phyloP scores from a whole-genome alignment of 2,113 vertebrate genomes.

The Orientallactaga bullata region DNA sequence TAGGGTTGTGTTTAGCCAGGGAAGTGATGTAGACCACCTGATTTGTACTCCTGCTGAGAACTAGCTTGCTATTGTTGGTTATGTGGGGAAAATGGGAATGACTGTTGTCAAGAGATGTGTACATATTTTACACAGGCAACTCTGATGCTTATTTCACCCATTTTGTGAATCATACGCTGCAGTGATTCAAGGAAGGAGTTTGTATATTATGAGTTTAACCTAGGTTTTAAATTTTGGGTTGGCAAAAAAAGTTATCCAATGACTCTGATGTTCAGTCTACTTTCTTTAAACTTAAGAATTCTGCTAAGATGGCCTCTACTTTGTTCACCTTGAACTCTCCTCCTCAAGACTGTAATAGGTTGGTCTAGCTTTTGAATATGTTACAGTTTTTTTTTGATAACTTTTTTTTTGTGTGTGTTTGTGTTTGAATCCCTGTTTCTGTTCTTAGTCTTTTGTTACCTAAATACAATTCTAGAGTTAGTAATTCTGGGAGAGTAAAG shows the following conservation, averaged over 20 bases:
- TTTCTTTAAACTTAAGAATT: constrained; percentile 71
- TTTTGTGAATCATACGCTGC: constrained; percentile 78
- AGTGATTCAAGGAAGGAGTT: constrained; percentile 71
- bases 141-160: too few species aligned
- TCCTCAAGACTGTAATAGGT: constrained; percentile 46
- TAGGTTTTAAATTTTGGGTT: constrained; percentile 83
- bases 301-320: constrained; percentile 39
- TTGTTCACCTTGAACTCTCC: constrained; percentile 65
- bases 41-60: too few species aligned
- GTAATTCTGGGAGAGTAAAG: too few species aligned
- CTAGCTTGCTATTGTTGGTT: too few species aligned
- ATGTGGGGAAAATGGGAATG: too few species aligned
- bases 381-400: constrained; percentile 49
- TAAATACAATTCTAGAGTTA: too few species aligned
- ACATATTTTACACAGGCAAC: too few species aligned
- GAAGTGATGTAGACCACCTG: too few species aligned
- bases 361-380: constrained; percentile 76
- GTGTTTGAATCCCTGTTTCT: too few species aligned
- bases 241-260: constrained; percentile 61
- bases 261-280: constrained; percentile 37
- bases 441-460: too few species aligned
- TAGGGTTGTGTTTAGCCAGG: too few species aligned
- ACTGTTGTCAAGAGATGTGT: too few species aligned
- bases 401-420: constrained; percentile 59
- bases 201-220: constrained; percentile 74